Percentiles rank a stretch among this genome's conserved stretches.
phyloP scores from a whole-genome alignment of 2,888 invertebrate species.

The Amphipyra tragopoginis region DNA sequence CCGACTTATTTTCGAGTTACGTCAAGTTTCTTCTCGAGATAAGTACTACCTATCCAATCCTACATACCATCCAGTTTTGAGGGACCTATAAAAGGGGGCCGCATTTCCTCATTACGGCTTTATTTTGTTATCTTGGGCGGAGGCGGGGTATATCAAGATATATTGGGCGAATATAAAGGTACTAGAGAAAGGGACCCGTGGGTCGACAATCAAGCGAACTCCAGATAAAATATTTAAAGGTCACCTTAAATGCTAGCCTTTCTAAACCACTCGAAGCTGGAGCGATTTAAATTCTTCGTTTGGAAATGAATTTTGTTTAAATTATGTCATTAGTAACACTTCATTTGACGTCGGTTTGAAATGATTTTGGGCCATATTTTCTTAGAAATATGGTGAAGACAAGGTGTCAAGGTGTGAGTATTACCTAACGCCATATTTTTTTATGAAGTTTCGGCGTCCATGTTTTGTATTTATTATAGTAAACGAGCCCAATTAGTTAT shows the following conservation, averaged over 20 bases:
- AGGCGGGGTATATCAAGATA: slow-evolving; percentile 72
- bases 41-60: slow-evolving; percentile 81
- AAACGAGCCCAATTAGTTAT: slow-evolving; percentile 23
- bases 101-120: slow-evolving; percentile 69
- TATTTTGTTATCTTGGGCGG: slow-evolving; percentile 68
- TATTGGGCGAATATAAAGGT: slow-evolving; percentile 77
- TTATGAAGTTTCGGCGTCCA: background rate
- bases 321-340: slow-evolving; percentile 51
- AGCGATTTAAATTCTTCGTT: slow-evolving; percentile 80
- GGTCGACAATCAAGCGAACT: slow-evolving; percentile 86
- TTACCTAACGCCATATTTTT: slow-evolving; percentile 10
- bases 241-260: slow-evolving; percentile 77
- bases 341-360: slow-evolving; percentile 35
- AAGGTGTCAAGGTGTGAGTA: slow-evolving; percentile 13
- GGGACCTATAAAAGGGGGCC: slow-evolving; percentile 74
- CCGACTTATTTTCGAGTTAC: slow-evolving; percentile 76
- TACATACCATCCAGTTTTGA: slow-evolving; percentile 75
- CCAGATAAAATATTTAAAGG: slow-evolving; percentile 89
- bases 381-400: slow-evolving; percentile 2
- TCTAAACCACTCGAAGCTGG: slow-evolving; percentile 72
- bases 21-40: slow-evolving; percentile 80
- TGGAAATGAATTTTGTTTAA: slow-evolving; percentile 64
- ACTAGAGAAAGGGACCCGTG: slow-evolving; percentile 79
- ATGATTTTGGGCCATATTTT: slow-evolving; percentile 9
- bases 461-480: slow-evolving; percentile 7